Conservation (phyloP, 2,888 invertebrate genomes). For the Tetropium fuscum region DNA sequence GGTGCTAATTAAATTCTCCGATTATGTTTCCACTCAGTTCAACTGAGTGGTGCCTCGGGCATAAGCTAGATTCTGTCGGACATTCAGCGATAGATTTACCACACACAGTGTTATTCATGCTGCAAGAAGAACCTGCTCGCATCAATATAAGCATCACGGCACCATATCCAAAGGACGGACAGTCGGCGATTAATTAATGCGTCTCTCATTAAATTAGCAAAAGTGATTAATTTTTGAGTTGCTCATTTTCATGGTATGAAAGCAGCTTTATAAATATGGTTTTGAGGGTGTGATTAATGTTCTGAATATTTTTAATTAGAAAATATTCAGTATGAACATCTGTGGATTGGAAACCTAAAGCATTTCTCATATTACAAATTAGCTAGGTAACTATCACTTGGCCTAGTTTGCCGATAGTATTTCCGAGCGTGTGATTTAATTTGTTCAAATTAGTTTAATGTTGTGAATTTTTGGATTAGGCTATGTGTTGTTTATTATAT, state of each 20-base stretch:
- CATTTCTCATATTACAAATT: too few relatives aligned
- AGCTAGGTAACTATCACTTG: too few relatives aligned
- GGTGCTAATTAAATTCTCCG: conserved; percentile 37
- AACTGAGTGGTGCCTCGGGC: not conserved
- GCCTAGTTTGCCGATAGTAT: too few relatives aligned
- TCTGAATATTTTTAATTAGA: conserved; percentile 23
- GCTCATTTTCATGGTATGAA: conserved; percentile 21
- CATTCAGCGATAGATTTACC: conserved; percentile 16
- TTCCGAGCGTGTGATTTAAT: too few relatives aligned
- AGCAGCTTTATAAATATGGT: conserved; percentile 21
- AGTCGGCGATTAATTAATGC: conserved; percentile 23
- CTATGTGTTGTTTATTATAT: too few relatives aligned
- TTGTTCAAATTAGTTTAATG: too few relatives aligned
- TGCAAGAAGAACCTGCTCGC: not conserved
- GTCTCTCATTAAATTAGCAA: conserved; percentile 24
- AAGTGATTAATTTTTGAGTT: conserved; percentile 28
- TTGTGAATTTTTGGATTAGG: too few relatives aligned
- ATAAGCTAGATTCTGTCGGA: conserved; percentile 14
- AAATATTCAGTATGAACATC: not conserved
- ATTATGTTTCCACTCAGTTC: conserved; percentile 37
- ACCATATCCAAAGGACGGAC: conserved; percentile 24
- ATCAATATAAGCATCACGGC: conserved; percentile 12
- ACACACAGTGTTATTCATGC: conserved; percentile 20
- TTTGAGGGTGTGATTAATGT: conserved; percentile 27
- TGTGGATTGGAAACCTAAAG: not conserved